phyloP scores from a whole-genome alignment of 2,113 vertebrate species.

The Tringa solitaria region DNA sequence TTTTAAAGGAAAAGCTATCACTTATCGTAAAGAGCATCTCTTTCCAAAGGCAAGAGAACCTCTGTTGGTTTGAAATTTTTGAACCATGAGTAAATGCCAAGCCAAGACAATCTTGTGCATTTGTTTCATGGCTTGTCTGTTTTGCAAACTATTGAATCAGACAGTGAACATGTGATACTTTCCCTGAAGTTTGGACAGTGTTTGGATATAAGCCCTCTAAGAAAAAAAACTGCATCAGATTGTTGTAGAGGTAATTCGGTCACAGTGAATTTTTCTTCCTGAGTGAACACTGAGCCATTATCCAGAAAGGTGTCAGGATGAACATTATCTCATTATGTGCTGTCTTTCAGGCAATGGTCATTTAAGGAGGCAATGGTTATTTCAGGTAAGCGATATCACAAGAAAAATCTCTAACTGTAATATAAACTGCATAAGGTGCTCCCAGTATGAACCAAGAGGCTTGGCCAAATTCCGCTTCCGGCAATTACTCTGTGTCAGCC shows the following conservation, averaged over 20 bases:
- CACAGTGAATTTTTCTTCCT: background rate
- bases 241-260: background rate
- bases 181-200: background rate
- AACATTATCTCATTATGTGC: background rate
- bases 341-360: slow-evolving; percentile 15
- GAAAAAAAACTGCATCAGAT: background rate
- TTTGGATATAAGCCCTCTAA: background rate
- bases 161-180: background rate
- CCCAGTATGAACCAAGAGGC: slow-evolving; percentile 1
- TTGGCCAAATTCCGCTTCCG: slow-evolving; percentile 42
- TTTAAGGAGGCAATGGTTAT: slow-evolving; percentile 38
- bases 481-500: slow-evolving; percentile 53
- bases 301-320: background rate
- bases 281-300: background rate
- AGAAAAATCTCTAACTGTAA: slow-evolving; percentile 41
- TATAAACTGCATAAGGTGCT: slow-evolving; percentile 49
- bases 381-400: slow-evolving; percentile 15
- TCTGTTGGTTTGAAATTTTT: slow-evolving; percentile 17
- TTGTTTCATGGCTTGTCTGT: background rate
- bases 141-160: background rate
- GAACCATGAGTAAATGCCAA: background rate
- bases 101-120: background rate
- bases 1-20: slow-evolving; percentile 36
- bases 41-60: background rate
- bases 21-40: slow-evolving; percentile 33